Conservation (phyloP, 2,797 vertebrate species). For the Gymnopithys bicolor region DNA sequence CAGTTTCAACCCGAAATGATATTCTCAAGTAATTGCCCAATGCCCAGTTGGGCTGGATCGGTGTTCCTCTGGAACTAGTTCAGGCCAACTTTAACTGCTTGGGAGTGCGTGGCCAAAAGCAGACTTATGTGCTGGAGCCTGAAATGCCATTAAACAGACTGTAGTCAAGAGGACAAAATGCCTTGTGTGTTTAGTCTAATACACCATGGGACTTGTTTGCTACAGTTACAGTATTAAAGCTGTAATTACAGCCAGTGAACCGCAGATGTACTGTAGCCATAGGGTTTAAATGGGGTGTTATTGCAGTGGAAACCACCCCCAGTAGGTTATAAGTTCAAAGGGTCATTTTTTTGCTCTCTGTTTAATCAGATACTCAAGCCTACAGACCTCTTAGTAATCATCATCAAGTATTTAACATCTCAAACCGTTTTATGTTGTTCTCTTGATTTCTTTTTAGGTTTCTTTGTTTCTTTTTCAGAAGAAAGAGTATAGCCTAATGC, state of each 20-base stretch:
- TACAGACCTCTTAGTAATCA: conserved; percentile 76
- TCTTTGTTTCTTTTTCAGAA: neutral
- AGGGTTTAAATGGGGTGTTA: conserved; percentile 59
- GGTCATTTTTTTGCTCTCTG: conserved; percentile 40
- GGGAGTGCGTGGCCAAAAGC: conserved; percentile 63
- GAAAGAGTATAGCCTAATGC: neutral
- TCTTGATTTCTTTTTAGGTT: neutral
- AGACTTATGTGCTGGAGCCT: conserved; percentile 76
- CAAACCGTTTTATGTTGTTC: neutral
- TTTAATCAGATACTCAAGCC: conserved; percentile 34
- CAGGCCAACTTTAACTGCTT: conserved; percentile 75
- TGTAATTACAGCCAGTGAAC: conserved; percentile 82
- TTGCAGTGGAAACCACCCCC: conserved; percentile 71
- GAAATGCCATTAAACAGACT: conserved; percentile 75
- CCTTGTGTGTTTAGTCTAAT: conserved; percentile 60
- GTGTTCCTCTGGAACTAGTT: conserved; percentile 74
- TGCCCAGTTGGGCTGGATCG: conserved; percentile 74
- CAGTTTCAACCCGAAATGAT: conserved; percentile 75
- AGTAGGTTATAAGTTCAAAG: conserved; percentile 76
- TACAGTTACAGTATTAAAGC: conserved; percentile 78
- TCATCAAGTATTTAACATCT: conserved; percentile 61
- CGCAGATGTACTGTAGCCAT: conserved; percentile 73
- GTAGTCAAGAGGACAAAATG: conserved; percentile 67
- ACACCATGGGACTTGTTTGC: conserved; percentile 71
- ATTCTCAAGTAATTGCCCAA: conserved; percentile 73